Conservation (phyloP, 2,888 invertebrate species). For the Keiferia lycopersicella region DNA sequence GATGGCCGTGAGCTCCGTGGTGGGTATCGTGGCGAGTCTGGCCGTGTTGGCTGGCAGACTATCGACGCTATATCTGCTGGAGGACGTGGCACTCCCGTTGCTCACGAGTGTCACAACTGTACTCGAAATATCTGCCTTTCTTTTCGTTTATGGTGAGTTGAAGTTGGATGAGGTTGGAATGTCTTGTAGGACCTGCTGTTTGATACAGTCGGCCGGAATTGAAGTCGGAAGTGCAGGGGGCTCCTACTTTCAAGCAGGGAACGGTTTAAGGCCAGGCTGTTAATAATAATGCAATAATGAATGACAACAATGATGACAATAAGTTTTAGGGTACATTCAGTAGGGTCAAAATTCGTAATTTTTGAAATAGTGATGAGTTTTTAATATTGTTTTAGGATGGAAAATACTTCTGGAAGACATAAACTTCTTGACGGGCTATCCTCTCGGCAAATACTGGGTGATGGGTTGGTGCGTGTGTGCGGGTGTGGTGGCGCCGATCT, state of each 20-base stretch:
- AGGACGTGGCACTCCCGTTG: constrained; percentile 57
- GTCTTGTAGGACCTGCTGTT: too few species aligned
- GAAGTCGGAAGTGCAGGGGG: too few species aligned
- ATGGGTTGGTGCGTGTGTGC: constrained; percentile 60
- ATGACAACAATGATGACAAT: too few species aligned
- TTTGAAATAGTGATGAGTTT: not conserved
- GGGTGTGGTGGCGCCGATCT: constrained; percentile 44
- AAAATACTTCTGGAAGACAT: constrained; percentile 61
- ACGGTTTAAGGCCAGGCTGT: too few species aligned
- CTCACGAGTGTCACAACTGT: constrained; percentile 52
- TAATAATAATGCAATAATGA: too few species aligned
- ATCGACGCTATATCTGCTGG: constrained; percentile 48
- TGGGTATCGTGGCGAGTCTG: constrained; percentile 47
- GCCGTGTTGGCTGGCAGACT: constrained; percentile 46
- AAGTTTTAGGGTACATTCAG: too few species aligned
- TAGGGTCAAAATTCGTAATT: too few species aligned
- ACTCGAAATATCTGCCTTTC: constrained; percentile 58
- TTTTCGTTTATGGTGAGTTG: constrained; percentile 62
- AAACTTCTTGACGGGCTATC: constrained; percentile 57
- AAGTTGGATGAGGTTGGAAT: too few species aligned
- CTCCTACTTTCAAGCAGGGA: too few species aligned
- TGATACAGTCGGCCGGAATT: too few species aligned
- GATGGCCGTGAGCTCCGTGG: constrained; percentile 46
- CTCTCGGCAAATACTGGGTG: constrained; percentile 53
- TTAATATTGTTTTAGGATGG: constrained; percentile 51